Evolutionary conservation across 2,113 vertebrate genomes (phyloP), one percentile per base, ranked within the genome.

Genomic region (Sinosuthora webbiana): DNA sequence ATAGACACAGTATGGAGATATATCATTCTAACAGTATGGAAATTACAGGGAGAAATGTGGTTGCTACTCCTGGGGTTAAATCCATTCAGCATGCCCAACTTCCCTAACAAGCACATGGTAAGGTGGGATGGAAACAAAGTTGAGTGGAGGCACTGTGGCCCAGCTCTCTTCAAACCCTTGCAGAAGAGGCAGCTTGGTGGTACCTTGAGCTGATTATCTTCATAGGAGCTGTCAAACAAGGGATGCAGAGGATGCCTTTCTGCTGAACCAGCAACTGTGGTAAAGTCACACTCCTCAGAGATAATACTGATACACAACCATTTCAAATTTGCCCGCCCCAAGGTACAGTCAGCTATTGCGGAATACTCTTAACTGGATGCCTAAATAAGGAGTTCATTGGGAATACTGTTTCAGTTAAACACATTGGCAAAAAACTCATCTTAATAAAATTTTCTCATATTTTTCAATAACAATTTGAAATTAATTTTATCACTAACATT

Each of bases 101-200:
- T 74, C 28, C 49, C 23, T 15, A 14, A 33, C 22, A 33, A 39
- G 19, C 28, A 37, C 15, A 12, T 33, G 22, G 3, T 19, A 10
- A 22, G 5, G 9, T 30, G 13, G 10, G 37, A 42, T 42, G 37
- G 20, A 52, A 60, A 30, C 11, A 50, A 27, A 50, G 35, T 2
- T 2, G 31, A 24, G 8, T 25, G 31, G 27, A 53, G 27, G 17
- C 11, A 27, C 27, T 1, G 0, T 9, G 22, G 6, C 28, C 9
- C 9, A 39, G n/a, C 6, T 55, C 7, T 27, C 39, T 14, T 17
- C 14, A 55, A 33, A 28, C 22, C 41, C 22, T 27, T 28, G 57
- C 17, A 27, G 33, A 63, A 45, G 27, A 73, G 47, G 22, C 18
- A 73, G 15, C 39, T 18, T 37, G 17, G 4, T 45, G 17, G 21